Base-by-base conservation (phyloP, 1,140 invertebrate genomes). In the Zaprionus lachaisei region DNA sequence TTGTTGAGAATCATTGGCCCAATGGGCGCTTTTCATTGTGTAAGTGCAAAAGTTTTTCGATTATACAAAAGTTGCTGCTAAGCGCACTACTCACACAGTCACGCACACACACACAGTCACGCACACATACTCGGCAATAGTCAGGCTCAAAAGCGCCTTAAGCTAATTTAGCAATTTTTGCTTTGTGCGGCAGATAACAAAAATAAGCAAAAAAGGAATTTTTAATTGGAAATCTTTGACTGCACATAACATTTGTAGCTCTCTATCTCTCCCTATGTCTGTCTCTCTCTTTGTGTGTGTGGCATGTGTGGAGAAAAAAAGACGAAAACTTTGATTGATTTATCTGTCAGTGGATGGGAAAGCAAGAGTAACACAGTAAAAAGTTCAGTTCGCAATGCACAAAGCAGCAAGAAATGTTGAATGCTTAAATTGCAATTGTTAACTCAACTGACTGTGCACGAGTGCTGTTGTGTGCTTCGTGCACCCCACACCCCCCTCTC, bases 151-250 rank as follows among this genome's bases (percentile, higher is more conserved):
- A 76, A 79, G 44, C 56, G 85, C 85, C 86, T 58, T 66, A 62
- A 81, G 85, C 87, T 91, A 85, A 90, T 90, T 82, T 82, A 71
- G 75, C 62, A 77, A 80, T 89, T 90, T 84, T 80, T 74, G 58
- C 62, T 84, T 71, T 83, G 77, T 66, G 69, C 37, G 55, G n/a
- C 28, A 77, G 63, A 71, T 65, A 65, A 64, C 60, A 65, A 77
- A 54, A 67, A 63, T 57, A 69, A 76, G 44, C 64, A 80, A 73
- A 81, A 77, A 83, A 71, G 54, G 80, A 75, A 81, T 91, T 91
- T 90, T 90, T 91, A 91, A 92, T 91, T 91, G 89, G 91, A 91
- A 91, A 81, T 81, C 85, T 83, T 72, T 80, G 81, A 86, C 73
- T 85, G 44, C 56, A 54, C 58, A 70, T 63, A 76, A 41, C 73